These are phyloP conservation scores for Drosophila siamana DNA, from an alignment of 2,888 invertebrate species.

Conservation along the genomic window DNA sequence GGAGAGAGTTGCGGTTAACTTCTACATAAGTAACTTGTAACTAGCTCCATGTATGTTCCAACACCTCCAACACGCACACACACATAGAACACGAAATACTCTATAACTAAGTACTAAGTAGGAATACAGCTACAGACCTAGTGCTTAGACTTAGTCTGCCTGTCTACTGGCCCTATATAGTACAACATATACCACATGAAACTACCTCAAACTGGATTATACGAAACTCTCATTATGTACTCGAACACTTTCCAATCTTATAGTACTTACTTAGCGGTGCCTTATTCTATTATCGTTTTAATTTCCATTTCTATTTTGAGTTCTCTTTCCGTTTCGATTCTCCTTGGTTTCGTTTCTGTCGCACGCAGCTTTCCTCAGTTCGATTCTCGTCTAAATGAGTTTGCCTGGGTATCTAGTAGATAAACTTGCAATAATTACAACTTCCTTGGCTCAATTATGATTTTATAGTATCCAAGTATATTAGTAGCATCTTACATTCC, in stretches of 20 bases:
- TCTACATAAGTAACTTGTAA: conserved; percentile 24
- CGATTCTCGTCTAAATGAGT: conserved; percentile 18
- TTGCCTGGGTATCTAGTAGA: conserved; percentile 38
- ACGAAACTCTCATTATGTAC: conserved; percentile 48
- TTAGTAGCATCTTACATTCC: conserved; percentile 7
- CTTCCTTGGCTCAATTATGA: conserved; percentile 18
- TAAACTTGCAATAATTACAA: neutral
- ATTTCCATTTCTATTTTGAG: conserved; percentile 16
- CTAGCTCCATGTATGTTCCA: conserved; percentile 26
- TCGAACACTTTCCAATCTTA: conserved; percentile 35
- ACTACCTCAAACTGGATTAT: conserved; percentile 25
- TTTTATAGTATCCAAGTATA: conserved; percentile 14
- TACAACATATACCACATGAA: conserved; percentile 1
- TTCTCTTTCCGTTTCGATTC: conserved; percentile 51
- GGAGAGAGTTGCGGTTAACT: conserved; percentile 18
- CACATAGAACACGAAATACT: conserved; percentile 20
- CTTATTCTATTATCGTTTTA: conserved; percentile 3
- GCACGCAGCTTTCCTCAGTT: conserved; percentile 55
- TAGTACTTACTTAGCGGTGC: conserved; percentile 28
- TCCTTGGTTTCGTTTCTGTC: conserved; percentile 41
- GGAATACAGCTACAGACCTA: conserved; percentile 24
- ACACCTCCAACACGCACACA: conserved; percentile 24
- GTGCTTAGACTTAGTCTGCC: conserved; percentile 36
- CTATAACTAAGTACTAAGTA: conserved; percentile 11
- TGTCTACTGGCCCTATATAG: conserved; percentile 15